A percentile compares a stretch with the other conserved stretches of the same genome.
phyloP scores from a whole-genome alignment of 2,113 vertebrate species.

The Malaclemys terrapin region DNA sequence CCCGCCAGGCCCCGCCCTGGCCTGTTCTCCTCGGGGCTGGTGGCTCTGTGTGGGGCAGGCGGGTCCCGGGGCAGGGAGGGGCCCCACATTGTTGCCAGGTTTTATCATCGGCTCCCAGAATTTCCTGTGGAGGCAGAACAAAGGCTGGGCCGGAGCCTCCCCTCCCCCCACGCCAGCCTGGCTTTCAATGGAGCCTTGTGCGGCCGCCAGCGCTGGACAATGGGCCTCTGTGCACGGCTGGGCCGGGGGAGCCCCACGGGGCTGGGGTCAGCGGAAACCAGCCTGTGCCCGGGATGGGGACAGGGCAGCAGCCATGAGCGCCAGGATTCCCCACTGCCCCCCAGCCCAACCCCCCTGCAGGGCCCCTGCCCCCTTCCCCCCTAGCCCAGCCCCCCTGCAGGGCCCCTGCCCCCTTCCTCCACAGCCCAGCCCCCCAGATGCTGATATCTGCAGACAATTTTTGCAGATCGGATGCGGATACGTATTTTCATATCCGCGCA shows the following conservation, averaged over 20 bases:
- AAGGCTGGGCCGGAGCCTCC: not conserved
- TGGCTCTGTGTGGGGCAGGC: not conserved
- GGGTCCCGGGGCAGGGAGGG: not conserved
- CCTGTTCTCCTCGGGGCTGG: not conserved
- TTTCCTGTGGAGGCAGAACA: constrained; percentile 16
- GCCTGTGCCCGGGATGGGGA: not conserved
- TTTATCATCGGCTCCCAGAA: not conserved
- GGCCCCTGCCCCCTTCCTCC: not conserved
- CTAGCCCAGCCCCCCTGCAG: too few relatives aligned
- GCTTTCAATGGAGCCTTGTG: constrained; percentile 6
- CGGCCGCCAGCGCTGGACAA: not conserved
- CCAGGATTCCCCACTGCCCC: not conserved
- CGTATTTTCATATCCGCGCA: too few relatives aligned
- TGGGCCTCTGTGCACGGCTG: not conserved
- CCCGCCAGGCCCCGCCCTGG: not conserved
- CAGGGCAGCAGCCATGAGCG: not conserved
- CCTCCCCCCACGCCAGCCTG: not conserved
- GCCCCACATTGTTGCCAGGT: not conserved
- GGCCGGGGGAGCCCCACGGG: not conserved
- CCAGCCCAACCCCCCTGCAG: too few relatives aligned
- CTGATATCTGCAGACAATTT: too few relatives aligned
- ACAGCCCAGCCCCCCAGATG: too few relatives aligned
- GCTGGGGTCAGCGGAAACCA: not conserved
- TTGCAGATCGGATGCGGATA: too few relatives aligned
- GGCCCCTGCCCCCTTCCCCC: not conserved